phyloP scores from a whole-genome alignment of 2,113 vertebrate species.

The Prochilodus magdalenae region DNA sequence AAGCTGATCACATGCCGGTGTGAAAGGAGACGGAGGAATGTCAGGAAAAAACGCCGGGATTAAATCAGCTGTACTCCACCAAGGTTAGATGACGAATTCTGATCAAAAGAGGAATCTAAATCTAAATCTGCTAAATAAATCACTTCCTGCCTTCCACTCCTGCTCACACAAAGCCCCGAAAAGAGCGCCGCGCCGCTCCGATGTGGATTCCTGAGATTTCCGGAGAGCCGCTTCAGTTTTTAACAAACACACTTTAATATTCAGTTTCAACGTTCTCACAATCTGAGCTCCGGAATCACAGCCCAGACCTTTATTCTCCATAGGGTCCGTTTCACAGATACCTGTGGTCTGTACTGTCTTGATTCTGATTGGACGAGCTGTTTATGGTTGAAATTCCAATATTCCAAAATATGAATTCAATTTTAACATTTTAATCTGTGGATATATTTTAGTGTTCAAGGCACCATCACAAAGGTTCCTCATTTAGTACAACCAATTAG shows the following conservation, averaged over 20 bases:
- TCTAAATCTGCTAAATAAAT: slow-evolving; percentile 18
- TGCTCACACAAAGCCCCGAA: neutral
- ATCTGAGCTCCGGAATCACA: neutral
- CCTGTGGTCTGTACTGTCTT: too few relatives aligned
- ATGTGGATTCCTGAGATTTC: neutral
- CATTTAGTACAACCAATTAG: too few relatives aligned
- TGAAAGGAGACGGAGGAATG: slow-evolving; percentile 9
- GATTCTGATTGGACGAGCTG: too few relatives aligned
- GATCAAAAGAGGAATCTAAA: slow-evolving; percentile 25
- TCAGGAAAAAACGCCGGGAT: slow-evolving; percentile 4
- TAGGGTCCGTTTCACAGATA: too few relatives aligned
- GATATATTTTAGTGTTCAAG: too few relatives aligned
- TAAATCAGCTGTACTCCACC: slow-evolving; percentile 9
- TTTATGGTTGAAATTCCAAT: too few relatives aligned
- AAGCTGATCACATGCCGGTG: slow-evolving; percentile 16
- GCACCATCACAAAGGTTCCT: too few relatives aligned
- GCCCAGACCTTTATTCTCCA: neutral
- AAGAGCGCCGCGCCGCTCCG: neutral
- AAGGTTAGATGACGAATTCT: slow-evolving; percentile 26
- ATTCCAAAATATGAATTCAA: too few relatives aligned
- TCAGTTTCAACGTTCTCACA: neutral
- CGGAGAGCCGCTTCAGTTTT: too few relatives aligned
- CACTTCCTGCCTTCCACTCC: neutral
- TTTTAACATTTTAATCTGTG: too few relatives aligned
- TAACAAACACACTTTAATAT: too few relatives aligned